Evolutionary conservation across 2,113 vertebrate species (phyloP).

Genomic region (Syngnathus floridae): DNA sequence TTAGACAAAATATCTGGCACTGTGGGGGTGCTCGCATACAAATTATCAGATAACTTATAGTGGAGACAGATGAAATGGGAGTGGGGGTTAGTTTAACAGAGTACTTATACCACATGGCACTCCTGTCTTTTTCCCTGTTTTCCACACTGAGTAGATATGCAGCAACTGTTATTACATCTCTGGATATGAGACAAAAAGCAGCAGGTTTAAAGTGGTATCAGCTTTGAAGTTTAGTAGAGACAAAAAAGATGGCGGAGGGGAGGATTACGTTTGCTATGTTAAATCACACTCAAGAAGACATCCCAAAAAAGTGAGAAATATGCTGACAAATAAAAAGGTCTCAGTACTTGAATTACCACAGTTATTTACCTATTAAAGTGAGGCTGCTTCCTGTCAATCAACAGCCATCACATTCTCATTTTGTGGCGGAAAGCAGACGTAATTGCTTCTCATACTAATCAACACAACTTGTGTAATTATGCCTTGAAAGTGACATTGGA

Average conservation of each 20-base stretch:
- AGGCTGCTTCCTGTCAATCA: constrained; percentile 79
- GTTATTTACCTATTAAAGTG: constrained; percentile 79
- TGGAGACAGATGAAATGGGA: too few species aligned
- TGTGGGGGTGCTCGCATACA: constrained; percentile 92
- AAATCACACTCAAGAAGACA: constrained; percentile 63
- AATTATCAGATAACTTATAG: constrained; percentile 98
- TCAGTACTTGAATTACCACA: constrained; percentile 78
- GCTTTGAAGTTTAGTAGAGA: constrained; percentile 20
- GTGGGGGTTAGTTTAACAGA: constrained; percentile 10
- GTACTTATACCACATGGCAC: constrained; percentile 15
- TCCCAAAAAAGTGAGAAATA: constrained; percentile 58
- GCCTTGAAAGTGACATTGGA: constrained; percentile 80
- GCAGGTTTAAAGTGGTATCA: constrained; percentile 18
- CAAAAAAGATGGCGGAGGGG: constrained; percentile 29
- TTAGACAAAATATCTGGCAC: constrained; percentile 96
- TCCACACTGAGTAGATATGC: not conserved
- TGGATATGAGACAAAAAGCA: constrained; percentile 1
- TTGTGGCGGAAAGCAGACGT: constrained; percentile 73
- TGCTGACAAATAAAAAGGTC: constrained; percentile 75
- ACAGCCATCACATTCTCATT: constrained; percentile 73
- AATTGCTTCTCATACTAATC: constrained; percentile 82
- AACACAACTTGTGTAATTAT: constrained; percentile 81
- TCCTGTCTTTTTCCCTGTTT: constrained; percentile 22
- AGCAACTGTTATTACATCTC: too few species aligned
- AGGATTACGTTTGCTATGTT: constrained; percentile 29